A percentile compares a stretch with the other conserved stretches of the same genome.
Evolutionary conservation across 2,888 invertebrate species (phyloP).

Genomic region (Palloptera scutellata): DNA sequence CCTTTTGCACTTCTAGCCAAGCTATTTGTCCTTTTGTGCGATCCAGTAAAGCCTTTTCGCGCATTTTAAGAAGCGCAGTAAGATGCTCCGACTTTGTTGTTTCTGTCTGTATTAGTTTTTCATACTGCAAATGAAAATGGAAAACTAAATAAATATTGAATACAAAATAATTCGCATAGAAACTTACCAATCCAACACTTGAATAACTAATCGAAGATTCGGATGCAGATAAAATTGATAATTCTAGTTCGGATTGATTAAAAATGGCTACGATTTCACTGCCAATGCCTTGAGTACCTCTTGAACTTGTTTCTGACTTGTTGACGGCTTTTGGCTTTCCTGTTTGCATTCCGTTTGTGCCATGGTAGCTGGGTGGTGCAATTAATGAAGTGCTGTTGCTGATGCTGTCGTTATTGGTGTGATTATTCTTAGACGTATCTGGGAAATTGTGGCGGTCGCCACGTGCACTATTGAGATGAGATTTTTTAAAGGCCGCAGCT

Average conservation of each 20-base stretch:
- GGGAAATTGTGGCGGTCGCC: no score
- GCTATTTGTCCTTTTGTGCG: constrained; percentile 72
- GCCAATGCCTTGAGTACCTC: constrained; percentile 36
- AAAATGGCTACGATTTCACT: constrained; percentile 50
- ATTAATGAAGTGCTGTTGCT: constrained; percentile 2
- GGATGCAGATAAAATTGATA: constrained; percentile 42
- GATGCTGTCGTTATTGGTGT: background rate
- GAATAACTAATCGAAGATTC: constrained; percentile 53
- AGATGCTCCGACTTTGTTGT: constrained; percentile 73
- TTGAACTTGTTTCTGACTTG: constrained; percentile 35
- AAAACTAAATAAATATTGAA: constrained; percentile 3
- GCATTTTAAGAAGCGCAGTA: constrained; percentile 71
- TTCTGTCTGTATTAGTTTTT: constrained; percentile 74
- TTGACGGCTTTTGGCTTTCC: constrained; percentile 14
- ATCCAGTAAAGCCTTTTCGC: constrained; percentile 74
- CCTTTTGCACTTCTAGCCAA: constrained; percentile 74
- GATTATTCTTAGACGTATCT: no score
- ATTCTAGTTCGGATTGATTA: constrained; percentile 48
- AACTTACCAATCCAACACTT: constrained; percentile 54
- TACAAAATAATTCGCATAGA: background rate
- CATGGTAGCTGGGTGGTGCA: background rate
- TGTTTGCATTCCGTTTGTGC: background rate
- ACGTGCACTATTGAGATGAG: no score
- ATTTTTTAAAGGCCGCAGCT: no score
- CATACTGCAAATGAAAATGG: constrained; percentile 62